phyloP scores from a whole-genome alignment of 2,113 vertebrate species.

The Salvelinus alpinus region DNA sequence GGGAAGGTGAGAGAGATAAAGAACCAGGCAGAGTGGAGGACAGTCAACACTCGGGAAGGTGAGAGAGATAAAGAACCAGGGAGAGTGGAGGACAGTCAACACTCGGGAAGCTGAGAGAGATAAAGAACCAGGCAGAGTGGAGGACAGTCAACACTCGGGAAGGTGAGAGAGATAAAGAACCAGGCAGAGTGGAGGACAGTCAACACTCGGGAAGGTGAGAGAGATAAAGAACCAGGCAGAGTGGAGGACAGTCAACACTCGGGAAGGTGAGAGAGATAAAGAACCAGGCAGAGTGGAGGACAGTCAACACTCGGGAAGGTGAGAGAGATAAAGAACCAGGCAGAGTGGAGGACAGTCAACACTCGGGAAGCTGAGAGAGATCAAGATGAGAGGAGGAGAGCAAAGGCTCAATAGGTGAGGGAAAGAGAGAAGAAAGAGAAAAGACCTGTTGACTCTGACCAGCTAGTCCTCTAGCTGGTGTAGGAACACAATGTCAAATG shows the following conservation, averaged over 20 bases:
- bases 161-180: too few relatives aligned
- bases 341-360: neutral
- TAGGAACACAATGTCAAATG: constrained; percentile 83
- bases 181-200: neutral
- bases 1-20: too few relatives aligned
- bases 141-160: neutral
- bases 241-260: neutral
- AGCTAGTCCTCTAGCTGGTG: constrained; percentile 86
- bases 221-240: neutral
- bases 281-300: neutral
- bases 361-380: neutral
- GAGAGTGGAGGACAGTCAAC: neutral
- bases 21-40: neutral
- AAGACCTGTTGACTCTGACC: constrained; percentile 32
- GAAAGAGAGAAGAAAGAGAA: neutral
- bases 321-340: too few relatives aligned
- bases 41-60: neutral
- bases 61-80: too few relatives aligned
- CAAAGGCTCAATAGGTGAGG: neutral
- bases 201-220: neutral
- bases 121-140: neutral
- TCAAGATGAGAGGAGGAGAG: neutral
- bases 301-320: neutral
- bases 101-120: neutral
- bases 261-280: neutral